A percentile compares a stretch with the other conserved stretches of the same genome.
phyloP scores from a whole-genome alignment of 2,888 invertebrate genomes.

The Polymixis flavicincta region DNA sequence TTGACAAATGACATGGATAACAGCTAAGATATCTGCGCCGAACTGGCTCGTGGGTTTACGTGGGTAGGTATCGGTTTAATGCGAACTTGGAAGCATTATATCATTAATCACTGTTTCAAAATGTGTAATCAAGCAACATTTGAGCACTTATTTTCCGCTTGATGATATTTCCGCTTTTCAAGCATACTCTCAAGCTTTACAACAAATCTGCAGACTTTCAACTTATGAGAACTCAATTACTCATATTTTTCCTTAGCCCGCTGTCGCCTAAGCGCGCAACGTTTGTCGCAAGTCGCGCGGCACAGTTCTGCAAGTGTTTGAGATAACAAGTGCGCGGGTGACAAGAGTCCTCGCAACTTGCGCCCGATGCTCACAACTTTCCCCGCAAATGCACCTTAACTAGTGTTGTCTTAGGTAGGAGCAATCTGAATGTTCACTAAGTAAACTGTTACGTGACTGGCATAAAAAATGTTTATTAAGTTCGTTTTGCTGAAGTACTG shows the following conservation, averaged over 20 bases:
- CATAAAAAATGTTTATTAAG: constrained; percentile 9
- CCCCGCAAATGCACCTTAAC: constrained; percentile 72
- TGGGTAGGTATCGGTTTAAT: constrained; percentile 34
- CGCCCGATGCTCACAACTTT: constrained; percentile 75
- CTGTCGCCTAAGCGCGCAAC: constrained; percentile 54
- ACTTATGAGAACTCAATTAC: constrained; percentile 24
- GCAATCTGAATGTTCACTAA: constrained; percentile 59
- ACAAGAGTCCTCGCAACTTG: constrained; percentile 80
- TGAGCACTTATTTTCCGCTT: constrained; percentile 7
- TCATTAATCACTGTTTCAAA: constrained; percentile 42
- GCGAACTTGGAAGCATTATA: constrained; percentile 12
- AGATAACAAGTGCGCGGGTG: constrained; percentile 83
- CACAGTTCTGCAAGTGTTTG: constrained; percentile 78
- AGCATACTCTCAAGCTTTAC: not conserved
- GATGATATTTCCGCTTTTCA: constrained; percentile 17
- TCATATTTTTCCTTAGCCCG: constrained; percentile 53
- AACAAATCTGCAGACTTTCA: constrained; percentile 15
- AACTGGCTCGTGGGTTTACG: constrained; percentile 27
- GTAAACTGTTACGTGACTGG: constrained; percentile 34
- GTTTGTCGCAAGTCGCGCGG: constrained; percentile 66
- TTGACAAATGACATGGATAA: constrained; percentile 57
- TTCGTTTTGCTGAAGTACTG: not conserved
- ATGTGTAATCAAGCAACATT: constrained; percentile 21
- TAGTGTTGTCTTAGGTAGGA: constrained; percentile 69
- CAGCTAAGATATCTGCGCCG: constrained; percentile 44